Percentiles rank a stretch among this genome's conserved stretches.
phyloP scores from a whole-genome alignment of 2,888 invertebrate genomes.

The Syrista parreyssii region DNA sequence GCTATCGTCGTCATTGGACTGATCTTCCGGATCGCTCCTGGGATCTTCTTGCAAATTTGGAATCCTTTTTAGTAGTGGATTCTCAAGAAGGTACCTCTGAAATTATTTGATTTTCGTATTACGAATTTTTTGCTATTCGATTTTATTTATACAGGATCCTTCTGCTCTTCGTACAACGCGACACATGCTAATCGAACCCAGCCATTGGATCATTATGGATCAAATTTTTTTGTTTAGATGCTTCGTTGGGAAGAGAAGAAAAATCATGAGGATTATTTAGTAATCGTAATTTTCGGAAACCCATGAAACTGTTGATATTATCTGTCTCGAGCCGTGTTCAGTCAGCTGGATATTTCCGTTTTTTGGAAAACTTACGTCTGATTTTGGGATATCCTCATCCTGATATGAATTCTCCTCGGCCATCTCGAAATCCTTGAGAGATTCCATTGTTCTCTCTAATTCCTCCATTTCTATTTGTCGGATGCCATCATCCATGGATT shows the following conservation, averaged over 20 bases:
- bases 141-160: background rate
- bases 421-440: constrained; percentile 18
- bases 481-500: background rate
- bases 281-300: constrained; percentile 48
- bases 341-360: constrained; percentile 39
- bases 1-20: constrained; percentile 17
- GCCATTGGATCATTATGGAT: no score
- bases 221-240: no score
- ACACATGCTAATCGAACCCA: background rate
- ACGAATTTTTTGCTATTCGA: background rate
- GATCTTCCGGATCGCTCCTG: background rate
- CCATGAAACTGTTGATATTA: constrained; percentile 44
- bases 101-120: constrained; percentile 1
- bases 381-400: constrained; percentile 13
- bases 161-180: background rate
- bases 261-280: constrained; percentile 19
- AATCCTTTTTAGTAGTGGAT: constrained; percentile 6
- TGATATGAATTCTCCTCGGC: constrained; percentile 24
- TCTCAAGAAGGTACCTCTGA: constrained; percentile 1
- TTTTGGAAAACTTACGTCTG: constrained; percentile 34
- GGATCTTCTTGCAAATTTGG: constrained; percentile 5
- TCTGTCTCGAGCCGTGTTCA: constrained; percentile 41
- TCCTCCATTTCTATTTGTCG: constrained; percentile 27
- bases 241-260: no score
- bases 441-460: constrained; percentile 26